phyloP scores from a whole-genome alignment of 2,888 invertebrate genomes.

The Trissolcus brochymenae region DNA sequence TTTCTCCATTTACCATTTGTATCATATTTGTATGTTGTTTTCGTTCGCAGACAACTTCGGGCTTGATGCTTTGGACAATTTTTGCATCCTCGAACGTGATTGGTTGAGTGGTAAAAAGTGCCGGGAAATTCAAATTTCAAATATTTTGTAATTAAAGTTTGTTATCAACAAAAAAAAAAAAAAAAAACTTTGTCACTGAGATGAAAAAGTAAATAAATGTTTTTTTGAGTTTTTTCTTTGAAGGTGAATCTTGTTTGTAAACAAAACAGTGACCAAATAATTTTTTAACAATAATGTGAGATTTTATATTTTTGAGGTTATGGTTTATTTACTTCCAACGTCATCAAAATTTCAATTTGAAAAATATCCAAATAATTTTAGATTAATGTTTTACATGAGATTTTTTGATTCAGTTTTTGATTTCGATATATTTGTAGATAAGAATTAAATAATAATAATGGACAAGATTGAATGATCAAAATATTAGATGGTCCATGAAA shows the following conservation, averaged over 20 bases:
- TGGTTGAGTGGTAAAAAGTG: not conserved
- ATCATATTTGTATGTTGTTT: conserved; percentile 14
- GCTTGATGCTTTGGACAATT: conserved; percentile 30
- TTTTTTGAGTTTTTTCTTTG: not conserved
- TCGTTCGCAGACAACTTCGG: conserved; percentile 40
- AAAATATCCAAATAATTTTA: too few species aligned
- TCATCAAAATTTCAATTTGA: too few species aligned
- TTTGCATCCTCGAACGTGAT: conserved; percentile 1
- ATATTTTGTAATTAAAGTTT: too few species aligned
- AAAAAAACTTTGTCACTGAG: not conserved
- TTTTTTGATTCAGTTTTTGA: too few species aligned
- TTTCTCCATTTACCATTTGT: conserved; percentile 58
- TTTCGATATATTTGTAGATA: too few species aligned
- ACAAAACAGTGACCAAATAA: not conserved
- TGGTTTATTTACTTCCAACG: too few species aligned
- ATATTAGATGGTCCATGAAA: conserved; percentile 28
- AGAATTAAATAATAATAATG: too few species aligned
- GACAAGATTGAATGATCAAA: conserved; percentile 33
- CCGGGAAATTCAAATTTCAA: not conserved
- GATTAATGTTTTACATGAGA: too few species aligned
- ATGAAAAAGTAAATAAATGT: not conserved
- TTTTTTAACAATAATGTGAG: too few species aligned
- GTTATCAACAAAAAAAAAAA: too few species aligned
- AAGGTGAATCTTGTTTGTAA: not conserved
- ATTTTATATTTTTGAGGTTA: too few species aligned